These are phyloP conservation scores for Watsonalla cultraria DNA, from an alignment of 2,888 invertebrate genomes.

Conservation along the genomic window DNA sequence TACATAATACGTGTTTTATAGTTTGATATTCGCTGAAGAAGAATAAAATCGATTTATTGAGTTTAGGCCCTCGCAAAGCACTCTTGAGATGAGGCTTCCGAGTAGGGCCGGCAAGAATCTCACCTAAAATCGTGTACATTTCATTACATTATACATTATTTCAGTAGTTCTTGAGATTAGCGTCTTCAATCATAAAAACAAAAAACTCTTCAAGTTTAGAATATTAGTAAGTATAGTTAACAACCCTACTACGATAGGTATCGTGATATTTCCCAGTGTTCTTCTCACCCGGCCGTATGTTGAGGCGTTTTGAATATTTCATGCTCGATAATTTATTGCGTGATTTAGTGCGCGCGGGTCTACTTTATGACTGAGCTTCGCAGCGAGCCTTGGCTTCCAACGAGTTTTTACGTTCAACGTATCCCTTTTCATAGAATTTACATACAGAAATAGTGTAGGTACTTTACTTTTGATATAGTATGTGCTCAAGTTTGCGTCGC, in stretches of 20 bases:
- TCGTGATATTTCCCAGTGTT: constrained; percentile 52
- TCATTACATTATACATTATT: too few relatives aligned
- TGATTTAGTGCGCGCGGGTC: constrained; percentile 61
- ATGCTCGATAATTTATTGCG: constrained; percentile 70
- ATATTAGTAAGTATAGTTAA: constrained; percentile 16
- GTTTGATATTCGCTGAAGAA: too few relatives aligned
- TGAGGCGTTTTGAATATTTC: constrained; percentile 68
- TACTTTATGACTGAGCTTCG: constrained; percentile 38
- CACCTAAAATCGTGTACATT: too few relatives aligned
- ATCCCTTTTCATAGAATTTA: constrained; percentile 43
- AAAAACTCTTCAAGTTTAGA: background rate
- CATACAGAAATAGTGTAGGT: constrained; percentile 33
- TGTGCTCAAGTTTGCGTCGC: constrained; percentile 21
- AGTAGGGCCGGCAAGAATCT: too few relatives aligned
- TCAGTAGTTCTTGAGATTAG: too few relatives aligned
- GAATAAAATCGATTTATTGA: too few relatives aligned
- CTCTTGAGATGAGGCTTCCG: too few relatives aligned
- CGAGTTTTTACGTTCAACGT: constrained; percentile 28
- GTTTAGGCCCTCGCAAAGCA: too few relatives aligned
- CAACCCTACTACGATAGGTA: constrained; percentile 29
- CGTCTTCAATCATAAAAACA: too few relatives aligned
- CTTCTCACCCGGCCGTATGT: constrained; percentile 53
- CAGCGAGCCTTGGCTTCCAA: constrained; percentile 24
- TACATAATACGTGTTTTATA: too few relatives aligned
- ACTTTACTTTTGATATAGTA: constrained; percentile 29